These are phyloP conservation scores for Acropora yongei DNA, from an alignment of 64 coral and sea anemone species.

Conservation along the genomic window DNA sequence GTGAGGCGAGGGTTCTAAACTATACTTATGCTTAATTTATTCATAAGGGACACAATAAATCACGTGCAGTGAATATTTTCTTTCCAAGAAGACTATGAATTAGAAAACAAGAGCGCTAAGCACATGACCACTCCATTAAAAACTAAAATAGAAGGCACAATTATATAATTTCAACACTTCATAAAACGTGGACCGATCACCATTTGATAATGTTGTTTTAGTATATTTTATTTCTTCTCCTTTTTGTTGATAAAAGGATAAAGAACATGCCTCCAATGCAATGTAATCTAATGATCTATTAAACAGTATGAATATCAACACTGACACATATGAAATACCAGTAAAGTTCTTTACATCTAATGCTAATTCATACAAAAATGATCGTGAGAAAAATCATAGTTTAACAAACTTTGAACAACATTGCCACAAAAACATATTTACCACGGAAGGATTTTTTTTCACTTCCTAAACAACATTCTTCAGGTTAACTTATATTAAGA, in stretches of 20 bases:
- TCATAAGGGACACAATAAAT: constrained; percentile 55
- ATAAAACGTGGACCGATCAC: constrained; percentile 53
- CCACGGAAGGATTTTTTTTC: constrained; percentile 17
- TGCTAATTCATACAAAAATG: constrained; percentile 59
- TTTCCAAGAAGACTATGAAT: constrained; percentile 33
- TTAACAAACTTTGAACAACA: constrained; percentile 43
- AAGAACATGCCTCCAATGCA: constrained; percentile 23
- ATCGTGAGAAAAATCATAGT: constrained; percentile 52
- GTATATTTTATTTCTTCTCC: no score
- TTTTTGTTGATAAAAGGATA: constrained; percentile 22
- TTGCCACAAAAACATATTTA: constrained; percentile 31
- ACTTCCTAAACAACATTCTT: constrained; percentile 48
- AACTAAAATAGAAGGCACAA: constrained; percentile 48
- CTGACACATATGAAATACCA: constrained; percentile 51
- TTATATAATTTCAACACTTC: constrained; percentile 57
- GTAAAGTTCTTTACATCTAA: constrained; percentile 56
- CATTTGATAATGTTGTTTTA: constrained; percentile 24
- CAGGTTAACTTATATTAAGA: neutral
- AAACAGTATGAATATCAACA: constrained; percentile 36
- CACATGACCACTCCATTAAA: constrained; percentile 52
- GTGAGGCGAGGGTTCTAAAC: constrained; percentile 5
- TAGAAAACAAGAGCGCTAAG: no score
- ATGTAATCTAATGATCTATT: constrained; percentile 23
- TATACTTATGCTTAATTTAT: constrained; percentile 49
- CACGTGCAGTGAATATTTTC: constrained; percentile 47